A percentile compares a stretch with the other conserved stretches of the same genome.
Evolutionary conservation across 2,797 vertebrate species (phyloP).

Genomic region (Chaetodon trifasciatus): DNA sequence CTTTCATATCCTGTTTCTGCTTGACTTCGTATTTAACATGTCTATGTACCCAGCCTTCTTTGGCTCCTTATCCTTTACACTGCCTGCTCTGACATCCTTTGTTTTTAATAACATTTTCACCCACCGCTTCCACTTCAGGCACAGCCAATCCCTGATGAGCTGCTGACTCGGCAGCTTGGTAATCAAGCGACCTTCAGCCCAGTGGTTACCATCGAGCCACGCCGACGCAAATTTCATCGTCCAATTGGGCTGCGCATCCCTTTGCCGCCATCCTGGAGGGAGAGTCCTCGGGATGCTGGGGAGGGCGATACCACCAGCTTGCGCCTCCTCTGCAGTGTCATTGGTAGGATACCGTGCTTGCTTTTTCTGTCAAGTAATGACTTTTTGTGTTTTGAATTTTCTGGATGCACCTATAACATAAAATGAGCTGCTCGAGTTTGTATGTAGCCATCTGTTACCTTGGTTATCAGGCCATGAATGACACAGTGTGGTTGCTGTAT

Average conservation of each 20-base stretch:
- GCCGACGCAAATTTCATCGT: slow-evolving; percentile 97
- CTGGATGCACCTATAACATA: background rate
- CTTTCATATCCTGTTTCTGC: slow-evolving; percentile 20
- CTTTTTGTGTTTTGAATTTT: background rate
- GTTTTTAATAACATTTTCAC: slow-evolving; percentile 9
- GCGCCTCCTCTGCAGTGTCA: slow-evolving; percentile 97
- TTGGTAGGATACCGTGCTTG: slow-evolving; percentile 84
- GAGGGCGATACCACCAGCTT: slow-evolving; percentile 98
- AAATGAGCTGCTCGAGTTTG: background rate
- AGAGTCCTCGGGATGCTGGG: slow-evolving; percentile 92
- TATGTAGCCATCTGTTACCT: background rate
- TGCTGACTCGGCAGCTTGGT: slow-evolving; percentile 95
- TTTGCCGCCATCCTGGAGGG: slow-evolving; percentile 95
- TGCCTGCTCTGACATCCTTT: background rate
- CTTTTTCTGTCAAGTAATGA: background rate
- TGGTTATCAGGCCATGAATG: slow-evolving; percentile 27
- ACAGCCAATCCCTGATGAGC: slow-evolving; percentile 95
- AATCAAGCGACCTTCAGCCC: slow-evolving; percentile 99
- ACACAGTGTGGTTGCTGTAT: slow-evolving; percentile 47
- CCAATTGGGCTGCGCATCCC: slow-evolving; percentile 96
- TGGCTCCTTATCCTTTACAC: slow-evolving; percentile 17
- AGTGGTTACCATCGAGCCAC: slow-evolving; percentile 96
- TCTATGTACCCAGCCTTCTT: slow-evolving; percentile 12
- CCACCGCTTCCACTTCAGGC: slow-evolving; percentile 84
- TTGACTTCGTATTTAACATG: slow-evolving; percentile 4